A percentile compares a stretch with the other conserved stretches of the same genome.
Conservation (phyloP, 2,888 invertebrate genomes). For the Myopa testacea region DNA sequence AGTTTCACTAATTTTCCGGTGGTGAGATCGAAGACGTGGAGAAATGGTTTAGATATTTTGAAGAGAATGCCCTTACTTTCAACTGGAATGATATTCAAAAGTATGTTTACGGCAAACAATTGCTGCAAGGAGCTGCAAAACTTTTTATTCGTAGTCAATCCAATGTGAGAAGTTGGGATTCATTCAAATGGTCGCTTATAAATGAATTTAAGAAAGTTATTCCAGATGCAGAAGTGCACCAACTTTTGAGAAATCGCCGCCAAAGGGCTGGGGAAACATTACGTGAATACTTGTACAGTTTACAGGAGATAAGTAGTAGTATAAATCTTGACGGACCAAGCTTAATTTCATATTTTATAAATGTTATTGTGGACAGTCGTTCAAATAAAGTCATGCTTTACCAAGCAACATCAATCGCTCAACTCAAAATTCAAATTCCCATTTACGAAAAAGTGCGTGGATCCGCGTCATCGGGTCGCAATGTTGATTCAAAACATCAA, state of each 20-base stretch:
- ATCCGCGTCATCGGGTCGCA: no score
- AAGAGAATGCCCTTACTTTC: constrained; percentile 12
- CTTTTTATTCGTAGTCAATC: constrained; percentile 14
- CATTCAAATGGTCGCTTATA: not conserved
- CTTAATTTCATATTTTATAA: constrained; percentile 17
- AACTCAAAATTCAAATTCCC: no score
- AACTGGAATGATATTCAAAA: constrained; percentile 3
- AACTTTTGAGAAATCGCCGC: not conserved
- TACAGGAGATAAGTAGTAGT: not conserved
- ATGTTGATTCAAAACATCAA: no score
- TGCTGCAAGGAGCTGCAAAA: constrained; percentile 6
- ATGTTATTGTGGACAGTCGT: not conserved
- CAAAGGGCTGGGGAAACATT: not conserved
- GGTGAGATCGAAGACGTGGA: constrained; percentile 4
- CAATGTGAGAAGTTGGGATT: not conserved
- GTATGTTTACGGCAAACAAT: not conserved
- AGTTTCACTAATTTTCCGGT: constrained; percentile 16
- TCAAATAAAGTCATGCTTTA: constrained; percentile 18
- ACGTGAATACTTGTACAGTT: not conserved
- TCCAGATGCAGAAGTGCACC: not conserved
- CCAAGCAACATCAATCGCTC: not conserved
- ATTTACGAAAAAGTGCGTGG: no score
- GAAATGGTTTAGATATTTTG: not conserved
- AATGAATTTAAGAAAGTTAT: not conserved
- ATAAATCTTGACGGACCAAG: not conserved